A percentile compares a stretch with the other conserved stretches of the same genome.
Conservation (phyloP, 2,113 vertebrate genomes). For the Anguilla rostrata region DNA sequence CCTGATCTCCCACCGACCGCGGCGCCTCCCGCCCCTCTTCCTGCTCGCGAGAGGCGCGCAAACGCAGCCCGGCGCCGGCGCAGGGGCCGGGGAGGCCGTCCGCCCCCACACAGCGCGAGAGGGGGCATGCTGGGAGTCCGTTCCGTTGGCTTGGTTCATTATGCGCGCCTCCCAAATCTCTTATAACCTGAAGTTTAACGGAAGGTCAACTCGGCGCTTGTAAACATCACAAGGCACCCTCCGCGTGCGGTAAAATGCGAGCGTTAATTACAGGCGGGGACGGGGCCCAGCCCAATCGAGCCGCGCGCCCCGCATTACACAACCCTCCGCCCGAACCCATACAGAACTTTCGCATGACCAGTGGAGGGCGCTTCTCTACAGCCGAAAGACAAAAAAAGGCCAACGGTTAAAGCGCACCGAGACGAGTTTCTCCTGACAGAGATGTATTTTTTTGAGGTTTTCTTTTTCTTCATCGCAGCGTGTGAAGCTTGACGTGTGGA, state of each 20-base stretch:
- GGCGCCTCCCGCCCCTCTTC: background rate
- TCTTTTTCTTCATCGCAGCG: background rate
- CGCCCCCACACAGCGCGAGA: no score
- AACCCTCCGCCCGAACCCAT: background rate
- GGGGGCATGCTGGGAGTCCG: background rate
- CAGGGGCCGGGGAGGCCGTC: no score
- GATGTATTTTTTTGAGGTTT: background rate
- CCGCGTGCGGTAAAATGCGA: background rate
- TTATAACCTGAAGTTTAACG: background rate
- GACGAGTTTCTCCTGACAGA: background rate
- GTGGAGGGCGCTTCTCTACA: background rate
- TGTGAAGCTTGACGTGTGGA: background rate
- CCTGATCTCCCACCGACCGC: background rate
- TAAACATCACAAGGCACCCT: background rate
- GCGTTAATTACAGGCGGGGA: background rate
- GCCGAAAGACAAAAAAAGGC: background rate
- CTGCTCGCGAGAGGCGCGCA: background rate
- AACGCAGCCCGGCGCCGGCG: no score
- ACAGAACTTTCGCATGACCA: background rate
- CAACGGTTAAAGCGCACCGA: background rate
- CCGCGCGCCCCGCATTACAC: conserved; percentile 19
- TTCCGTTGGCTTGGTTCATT: background rate
- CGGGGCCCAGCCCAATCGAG: background rate
- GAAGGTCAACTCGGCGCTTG: background rate
- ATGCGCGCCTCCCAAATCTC: background rate